A percentile compares a stretch with the other conserved stretches of the same genome.
These are phyloP conservation scores for Leistus spinibarbis DNA, from an alignment of 2,888 invertebrate species.

Conservation along the genomic window DNA sequence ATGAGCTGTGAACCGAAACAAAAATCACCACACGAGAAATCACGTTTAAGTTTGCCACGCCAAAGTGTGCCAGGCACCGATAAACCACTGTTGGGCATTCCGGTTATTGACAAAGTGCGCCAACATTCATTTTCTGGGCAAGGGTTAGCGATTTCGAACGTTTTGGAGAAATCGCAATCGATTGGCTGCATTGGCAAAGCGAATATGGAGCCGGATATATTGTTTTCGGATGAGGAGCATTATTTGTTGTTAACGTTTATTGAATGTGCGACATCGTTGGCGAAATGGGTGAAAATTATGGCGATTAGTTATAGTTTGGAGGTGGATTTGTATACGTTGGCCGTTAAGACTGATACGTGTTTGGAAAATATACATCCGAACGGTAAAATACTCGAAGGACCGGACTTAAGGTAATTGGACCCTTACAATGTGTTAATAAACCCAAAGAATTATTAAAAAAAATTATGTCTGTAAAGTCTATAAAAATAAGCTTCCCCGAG, in stretches of 20 bases:
- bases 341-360: slow-evolving; percentile 71
- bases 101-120: slow-evolving; percentile 54
- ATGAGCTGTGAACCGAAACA: slow-evolving; percentile 52
- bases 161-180: slow-evolving; percentile 48
- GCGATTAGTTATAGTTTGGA: slow-evolving; percentile 74
- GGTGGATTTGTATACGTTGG: slow-evolving; percentile 76
- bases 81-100: slow-evolving; percentile 55
- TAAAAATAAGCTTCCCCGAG: too few relatives aligned
- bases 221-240: slow-evolving; percentile 69
- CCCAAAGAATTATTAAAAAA: too few relatives aligned
- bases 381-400: slow-evolving; percentile 80
- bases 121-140: slow-evolving; percentile 57
- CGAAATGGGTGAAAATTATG: slow-evolving; percentile 77
- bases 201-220: slow-evolving; percentile 55
- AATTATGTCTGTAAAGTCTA: too few relatives aligned
- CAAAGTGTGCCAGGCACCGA: slow-evolving; percentile 56
- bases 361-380: slow-evolving; percentile 80
- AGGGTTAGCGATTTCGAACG: slow-evolving; percentile 49
- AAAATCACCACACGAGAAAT: slow-evolving; percentile 16
- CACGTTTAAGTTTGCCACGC: slow-evolving; percentile 53
- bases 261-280: slow-evolving; percentile 82
- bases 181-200: slow-evolving; percentile 49
- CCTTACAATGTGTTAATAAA: too few relatives aligned
- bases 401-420: slow-evolving; percentile 58
- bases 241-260: slow-evolving; percentile 77